Base-by-base conservation (phyloP, 1,140 invertebrate genomes). In the Caenorhabditis briggsae region DNA sequence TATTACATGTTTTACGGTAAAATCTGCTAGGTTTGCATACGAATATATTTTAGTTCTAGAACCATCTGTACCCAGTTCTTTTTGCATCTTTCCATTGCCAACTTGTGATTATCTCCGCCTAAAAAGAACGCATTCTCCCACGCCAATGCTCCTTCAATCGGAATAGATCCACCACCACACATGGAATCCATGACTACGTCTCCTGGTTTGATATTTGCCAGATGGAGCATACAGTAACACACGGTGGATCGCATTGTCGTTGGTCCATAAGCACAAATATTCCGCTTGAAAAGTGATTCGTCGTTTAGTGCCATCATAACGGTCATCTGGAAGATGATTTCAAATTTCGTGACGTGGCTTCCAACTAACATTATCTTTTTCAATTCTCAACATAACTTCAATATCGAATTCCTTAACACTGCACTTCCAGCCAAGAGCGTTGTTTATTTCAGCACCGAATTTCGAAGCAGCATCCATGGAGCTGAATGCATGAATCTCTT, bases 281-380 rank as follows among this genome's bases (percentile, higher is more conserved):
- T 85, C 7, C 84, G 20, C 23, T 85, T 85, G 84, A 59, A 85
- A 9, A 85, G 84, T 25, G 61, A 74, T 41, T 74, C 84, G 2
- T 85, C 64, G 33, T 85, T 85, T 7, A 85, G 65, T 20, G 84
- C 84, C 46, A 85, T 85, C 84, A 85, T 85, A 12, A 85, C 64
- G 16, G 65, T 50, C 11, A 85, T 74, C 84, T 85, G 65, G 65
- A 55, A 55, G 43, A 16, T n/a, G 11, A 41, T 8, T 20, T 18
- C n/a, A 46, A 2, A 6, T 14, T 1, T 23, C n/a, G 12, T 33
- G n/a, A 14, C 16, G 20, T 12, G 12, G 5, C 8, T 43, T 56
- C 3, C 5, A 23, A 46, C 84, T 53, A 16, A 55, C 84, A 46
- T 74, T 20, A 25, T 85, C 53, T 48, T 78, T 56, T 46, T 50